phyloP scores from a whole-genome alignment of 2,797 vertebrate species.

The Gymnoscopelus microlampas region DNA sequence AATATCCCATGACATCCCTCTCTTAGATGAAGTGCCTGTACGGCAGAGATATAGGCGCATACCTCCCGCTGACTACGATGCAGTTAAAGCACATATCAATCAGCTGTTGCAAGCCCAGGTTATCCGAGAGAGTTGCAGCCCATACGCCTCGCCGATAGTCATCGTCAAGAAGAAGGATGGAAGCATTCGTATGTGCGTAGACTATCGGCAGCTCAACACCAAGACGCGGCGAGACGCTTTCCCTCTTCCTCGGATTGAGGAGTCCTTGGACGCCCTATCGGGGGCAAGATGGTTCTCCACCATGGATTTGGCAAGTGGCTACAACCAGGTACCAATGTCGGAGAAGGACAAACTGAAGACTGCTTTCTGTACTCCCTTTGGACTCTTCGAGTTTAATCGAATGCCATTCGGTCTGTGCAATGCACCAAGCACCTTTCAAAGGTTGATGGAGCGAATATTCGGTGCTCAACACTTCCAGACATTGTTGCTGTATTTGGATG shows the following conservation, averaged over 20 bases:
- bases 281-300: slow-evolving; percentile 34
- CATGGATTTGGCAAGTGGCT: slow-evolving; percentile 31
- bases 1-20: slow-evolving; percentile 15
- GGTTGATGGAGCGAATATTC: slow-evolving; percentile 15
- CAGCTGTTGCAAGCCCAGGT: not conserved
- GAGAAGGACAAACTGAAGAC: slow-evolving; percentile 8
- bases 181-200: not conserved
- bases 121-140: slow-evolving; percentile 20
- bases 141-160: slow-evolving; percentile 3
- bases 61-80: slow-evolving; percentile 21
- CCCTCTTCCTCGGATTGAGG: not conserved
- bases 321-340: slow-evolving; percentile 16
- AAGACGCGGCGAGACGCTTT: slow-evolving; percentile 27
- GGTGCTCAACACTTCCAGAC: not conserved
- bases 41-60: not conserved
- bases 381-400: no score
- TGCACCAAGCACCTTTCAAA: no score
- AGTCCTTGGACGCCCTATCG: not conserved
- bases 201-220: slow-evolving; percentile 11
- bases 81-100: slow-evolving; percentile 10
- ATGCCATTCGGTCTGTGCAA: no score
- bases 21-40: not conserved
- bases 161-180: slow-evolving; percentile 3
- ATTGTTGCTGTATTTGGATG: not conserved
- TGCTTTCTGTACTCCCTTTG: no score